Percentiles rank a stretch among this genome's conserved stretches.
phyloP scores from a whole-genome alignment of 2,113 vertebrate genomes.

The Ophthalmolycus amberensis region DNA sequence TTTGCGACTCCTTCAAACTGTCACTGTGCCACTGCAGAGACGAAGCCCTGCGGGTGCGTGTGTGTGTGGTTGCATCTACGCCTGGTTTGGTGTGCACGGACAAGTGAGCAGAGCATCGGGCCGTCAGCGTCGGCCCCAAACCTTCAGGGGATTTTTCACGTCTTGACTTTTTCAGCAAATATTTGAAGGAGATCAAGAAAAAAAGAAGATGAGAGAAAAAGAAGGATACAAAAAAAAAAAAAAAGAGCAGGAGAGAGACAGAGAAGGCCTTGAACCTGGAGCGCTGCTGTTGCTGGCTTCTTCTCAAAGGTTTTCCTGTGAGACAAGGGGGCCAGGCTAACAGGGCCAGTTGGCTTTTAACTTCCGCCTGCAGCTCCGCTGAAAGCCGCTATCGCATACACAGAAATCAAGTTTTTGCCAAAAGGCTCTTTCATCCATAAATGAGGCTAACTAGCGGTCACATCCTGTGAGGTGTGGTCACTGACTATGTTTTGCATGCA shows the following conservation, averaged over 20 bases:
- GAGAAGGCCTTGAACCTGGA: constrained; percentile 70
- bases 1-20: constrained; percentile 48
- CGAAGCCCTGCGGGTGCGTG: not conserved
- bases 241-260: constrained; percentile 59
- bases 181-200: constrained; percentile 74
- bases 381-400: constrained; percentile 32
- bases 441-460: constrained; percentile 38
- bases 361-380: constrained; percentile 58
- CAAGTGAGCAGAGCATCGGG: constrained; percentile 36
- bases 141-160: constrained; percentile 73
- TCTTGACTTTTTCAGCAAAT: constrained; percentile 77
- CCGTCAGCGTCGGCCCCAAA: constrained; percentile 38
- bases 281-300: constrained; percentile 78
- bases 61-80: constrained; percentile 31
- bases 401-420: constrained; percentile 26
- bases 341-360: constrained; percentile 56
- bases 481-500: not conserved
- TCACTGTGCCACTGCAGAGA: constrained; percentile 52
- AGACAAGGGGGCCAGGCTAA: constrained; percentile 58
- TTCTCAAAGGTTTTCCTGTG: constrained; percentile 81
- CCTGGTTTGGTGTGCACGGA: not conserved
- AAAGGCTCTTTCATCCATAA: constrained; percentile 45
- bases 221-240: constrained; percentile 8
- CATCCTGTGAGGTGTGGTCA: constrained; percentile 47
- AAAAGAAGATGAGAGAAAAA: constrained; percentile 45